phyloP scores from a whole-genome alignment of 1,140 invertebrate species.

The Dreissena rostriformis region DNA sequence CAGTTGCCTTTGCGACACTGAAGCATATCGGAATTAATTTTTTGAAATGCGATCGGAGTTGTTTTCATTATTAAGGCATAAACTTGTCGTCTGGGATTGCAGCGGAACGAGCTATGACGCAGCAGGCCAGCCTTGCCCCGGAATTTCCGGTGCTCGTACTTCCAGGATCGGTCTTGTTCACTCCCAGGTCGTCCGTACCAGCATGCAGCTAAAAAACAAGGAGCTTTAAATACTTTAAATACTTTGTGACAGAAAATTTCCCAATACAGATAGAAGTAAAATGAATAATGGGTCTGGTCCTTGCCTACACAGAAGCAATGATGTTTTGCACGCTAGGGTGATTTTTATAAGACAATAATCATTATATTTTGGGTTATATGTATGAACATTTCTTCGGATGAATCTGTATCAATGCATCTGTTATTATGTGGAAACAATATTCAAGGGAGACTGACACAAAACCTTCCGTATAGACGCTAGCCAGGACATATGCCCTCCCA shows the following conservation, averaged over 20 bases:
- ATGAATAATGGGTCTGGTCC: neutral
- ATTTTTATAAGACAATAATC: neutral
- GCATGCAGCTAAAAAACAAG: constrained; percentile 78
- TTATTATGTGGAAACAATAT: no score
- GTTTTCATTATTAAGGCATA: neutral
- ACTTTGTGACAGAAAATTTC: no score
- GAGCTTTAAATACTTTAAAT: no score
- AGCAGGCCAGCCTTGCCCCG: constrained; percentile 83
- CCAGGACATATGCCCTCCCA: no score
- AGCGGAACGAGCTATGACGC: constrained; percentile 64
- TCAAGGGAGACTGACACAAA: no score
- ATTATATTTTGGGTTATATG: no score
- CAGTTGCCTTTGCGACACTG: no score
- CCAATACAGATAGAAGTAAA: neutral
- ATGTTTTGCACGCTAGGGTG: neutral
- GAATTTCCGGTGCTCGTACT: constrained; percentile 83
- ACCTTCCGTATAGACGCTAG: no score
- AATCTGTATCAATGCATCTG: no score
- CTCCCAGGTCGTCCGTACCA: constrained; percentile 83
- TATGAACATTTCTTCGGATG: no score
- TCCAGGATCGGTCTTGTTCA: constrained; percentile 76
- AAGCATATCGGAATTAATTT: no score
- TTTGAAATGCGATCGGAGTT: no score
- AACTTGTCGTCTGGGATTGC: neutral
- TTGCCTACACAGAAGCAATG: neutral